A percentile compares a stretch with the other conserved stretches of the same genome.
phyloP scores from a whole-genome alignment of 2,113 vertebrate species.

The Microcebus murinus region DNA sequence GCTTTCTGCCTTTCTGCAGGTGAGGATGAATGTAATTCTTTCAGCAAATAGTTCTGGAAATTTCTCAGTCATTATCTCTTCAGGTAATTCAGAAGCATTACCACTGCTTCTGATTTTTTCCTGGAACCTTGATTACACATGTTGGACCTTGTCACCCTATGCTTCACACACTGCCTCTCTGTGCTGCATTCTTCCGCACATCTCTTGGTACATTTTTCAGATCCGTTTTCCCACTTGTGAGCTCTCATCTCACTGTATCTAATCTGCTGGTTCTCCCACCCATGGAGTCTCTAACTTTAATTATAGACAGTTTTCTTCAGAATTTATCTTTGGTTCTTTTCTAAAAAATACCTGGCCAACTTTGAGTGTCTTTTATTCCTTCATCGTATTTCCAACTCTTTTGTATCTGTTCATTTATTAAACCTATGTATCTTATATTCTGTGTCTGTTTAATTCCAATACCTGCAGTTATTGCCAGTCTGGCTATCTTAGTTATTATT shows the following conservation, averaged over 20 bases:
- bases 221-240: neutral
- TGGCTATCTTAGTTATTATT: neutral
- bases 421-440: neutral
- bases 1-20: neutral
- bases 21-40: neutral
- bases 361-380: constrained; percentile 9
- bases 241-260: neutral
- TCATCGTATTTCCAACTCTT: neutral
- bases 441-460: neutral
- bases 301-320: neutral
- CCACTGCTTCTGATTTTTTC: neutral
- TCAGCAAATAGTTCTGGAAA: neutral
- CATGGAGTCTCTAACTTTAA: neutral
- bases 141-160: neutral
- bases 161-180: neutral
- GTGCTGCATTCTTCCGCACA: too few relatives aligned
- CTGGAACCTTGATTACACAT: neutral
- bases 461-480: neutral
- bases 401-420: neutral
- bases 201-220: neutral
- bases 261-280: neutral
- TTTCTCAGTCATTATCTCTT: neutral
- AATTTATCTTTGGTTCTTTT: neutral
- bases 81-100: neutral
- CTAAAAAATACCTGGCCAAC: neutral